phyloP scores from a whole-genome alignment of 2,113 vertebrate species.

The Chloropsis hardwickii region DNA sequence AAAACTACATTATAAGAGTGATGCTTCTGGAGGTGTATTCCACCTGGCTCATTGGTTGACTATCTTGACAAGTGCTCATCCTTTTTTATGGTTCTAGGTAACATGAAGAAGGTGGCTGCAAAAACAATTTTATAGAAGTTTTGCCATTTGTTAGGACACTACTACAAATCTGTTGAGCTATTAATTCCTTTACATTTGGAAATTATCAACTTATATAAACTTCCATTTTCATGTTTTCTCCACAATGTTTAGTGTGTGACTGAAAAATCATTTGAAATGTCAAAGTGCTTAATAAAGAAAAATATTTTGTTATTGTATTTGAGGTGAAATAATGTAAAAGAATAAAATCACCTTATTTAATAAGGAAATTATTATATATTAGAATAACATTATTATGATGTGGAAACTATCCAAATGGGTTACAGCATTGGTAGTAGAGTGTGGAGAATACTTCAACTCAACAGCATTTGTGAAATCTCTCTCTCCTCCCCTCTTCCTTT shows the following conservation, averaged over 20 bases:
- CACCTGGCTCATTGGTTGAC: background rate
- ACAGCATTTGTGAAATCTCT: background rate
- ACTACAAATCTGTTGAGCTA: background rate
- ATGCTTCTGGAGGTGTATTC: background rate
- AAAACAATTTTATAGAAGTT: background rate
- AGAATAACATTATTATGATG: background rate
- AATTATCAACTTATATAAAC: background rate
- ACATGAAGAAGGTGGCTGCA: background rate
- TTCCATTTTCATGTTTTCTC: background rate
- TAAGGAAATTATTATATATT: background rate
- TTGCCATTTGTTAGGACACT: background rate
- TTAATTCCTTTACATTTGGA: background rate
- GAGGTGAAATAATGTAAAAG: background rate
- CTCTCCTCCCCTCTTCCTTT: background rate
- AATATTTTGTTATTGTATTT: background rate
- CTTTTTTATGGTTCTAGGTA: background rate
- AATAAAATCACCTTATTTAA: background rate
- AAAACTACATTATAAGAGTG: background rate
- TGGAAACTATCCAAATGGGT: background rate
- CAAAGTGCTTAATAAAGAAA: background rate
- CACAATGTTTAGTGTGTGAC: background rate
- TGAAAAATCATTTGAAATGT: background rate
- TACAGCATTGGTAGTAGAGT: background rate
- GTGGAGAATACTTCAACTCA: background rate
- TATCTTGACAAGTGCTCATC: background rate